Evolutionary conservation across 92 coral and sea anemone genomes (phyloP).

Genomic region (Scolanthus callimorphus): DNA sequence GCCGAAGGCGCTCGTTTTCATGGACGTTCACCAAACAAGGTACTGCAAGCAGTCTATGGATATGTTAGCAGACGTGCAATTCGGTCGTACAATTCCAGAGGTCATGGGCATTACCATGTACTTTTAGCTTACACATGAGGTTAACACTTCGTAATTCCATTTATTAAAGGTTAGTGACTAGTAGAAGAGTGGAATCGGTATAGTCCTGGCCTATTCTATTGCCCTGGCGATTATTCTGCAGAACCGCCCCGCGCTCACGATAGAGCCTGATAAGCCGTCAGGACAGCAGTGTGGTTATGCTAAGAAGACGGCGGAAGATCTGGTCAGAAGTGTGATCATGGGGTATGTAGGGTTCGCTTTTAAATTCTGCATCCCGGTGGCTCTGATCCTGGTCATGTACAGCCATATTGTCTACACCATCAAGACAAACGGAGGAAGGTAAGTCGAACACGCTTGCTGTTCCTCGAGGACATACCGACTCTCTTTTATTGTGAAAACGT

Average conservation of each 20-base stretch:
- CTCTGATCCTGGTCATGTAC: constrained; percentile 53
- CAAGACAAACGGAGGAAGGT: no score
- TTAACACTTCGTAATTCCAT: no score
- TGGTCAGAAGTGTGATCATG: constrained; percentile 20
- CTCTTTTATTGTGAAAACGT: no score
- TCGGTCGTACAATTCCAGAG: no score
- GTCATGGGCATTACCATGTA: no score
- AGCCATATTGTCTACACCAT: constrained; percentile 63
- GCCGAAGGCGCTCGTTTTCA: no score
- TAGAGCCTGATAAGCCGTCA: constrained; percentile 31
- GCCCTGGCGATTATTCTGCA: constrained; percentile 44
- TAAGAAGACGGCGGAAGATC: constrained; percentile 14
- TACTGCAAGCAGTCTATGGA: no score
- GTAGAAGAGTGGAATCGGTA: constrained; percentile 31
- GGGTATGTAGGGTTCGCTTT: constrained; percentile 44
- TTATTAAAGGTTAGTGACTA: constrained; percentile 21
- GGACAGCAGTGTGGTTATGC: constrained; percentile 50
- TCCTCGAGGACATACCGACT: no score
- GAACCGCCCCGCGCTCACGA: constrained; percentile 21
- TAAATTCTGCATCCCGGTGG: constrained; percentile 63
- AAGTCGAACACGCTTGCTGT: no score
- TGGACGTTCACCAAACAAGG: no score
- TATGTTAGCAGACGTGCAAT: no score
- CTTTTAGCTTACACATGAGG: no score
- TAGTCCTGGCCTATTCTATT: constrained; percentile 36